Evolutionary conservation across 2,797 vertebrate genomes (phyloP).

Genomic region (Anguilla marmorata): DNA sequence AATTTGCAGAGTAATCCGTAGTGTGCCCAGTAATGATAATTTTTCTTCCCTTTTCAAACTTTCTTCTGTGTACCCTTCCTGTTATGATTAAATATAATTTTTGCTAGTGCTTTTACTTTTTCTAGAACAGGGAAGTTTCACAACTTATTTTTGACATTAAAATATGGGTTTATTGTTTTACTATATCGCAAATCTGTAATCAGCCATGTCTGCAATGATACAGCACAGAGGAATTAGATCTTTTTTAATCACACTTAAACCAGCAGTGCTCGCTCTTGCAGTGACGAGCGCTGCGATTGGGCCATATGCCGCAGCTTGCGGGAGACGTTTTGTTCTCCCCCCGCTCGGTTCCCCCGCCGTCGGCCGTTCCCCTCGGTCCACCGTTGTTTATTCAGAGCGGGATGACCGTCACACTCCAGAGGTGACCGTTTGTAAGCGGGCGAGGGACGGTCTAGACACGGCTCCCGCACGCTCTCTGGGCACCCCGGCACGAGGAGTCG

Average conservation of each 20-base stretch:
- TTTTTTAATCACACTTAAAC: conserved; percentile 6
- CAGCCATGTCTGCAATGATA: neutral
- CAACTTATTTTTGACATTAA: neutral
- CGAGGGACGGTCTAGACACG: conserved; percentile 1
- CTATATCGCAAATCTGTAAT: neutral
- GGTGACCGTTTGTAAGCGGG: neutral
- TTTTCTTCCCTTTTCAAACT: neutral
- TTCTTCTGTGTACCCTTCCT: neutral
- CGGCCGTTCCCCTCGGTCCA: neutral
- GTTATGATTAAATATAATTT: neutral
- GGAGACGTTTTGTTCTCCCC: neutral
- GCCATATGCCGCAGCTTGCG: neutral
- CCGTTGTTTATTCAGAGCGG: neutral
- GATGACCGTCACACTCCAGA: conserved; percentile 17
- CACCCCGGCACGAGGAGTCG: neutral
- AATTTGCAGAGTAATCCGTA: neutral
- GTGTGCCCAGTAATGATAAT: neutral
- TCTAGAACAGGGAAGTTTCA: neutral
- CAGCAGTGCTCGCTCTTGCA: neutral
- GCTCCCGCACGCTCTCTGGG: neutral
- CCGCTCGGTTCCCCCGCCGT: neutral
- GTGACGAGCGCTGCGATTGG: neutral
- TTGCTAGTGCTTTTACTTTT: neutral
- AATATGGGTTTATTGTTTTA: neutral
- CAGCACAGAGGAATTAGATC: neutral